phyloP scores from a whole-genome alignment of 2,888 invertebrate species.

The Drosophila seclusa region DNA sequence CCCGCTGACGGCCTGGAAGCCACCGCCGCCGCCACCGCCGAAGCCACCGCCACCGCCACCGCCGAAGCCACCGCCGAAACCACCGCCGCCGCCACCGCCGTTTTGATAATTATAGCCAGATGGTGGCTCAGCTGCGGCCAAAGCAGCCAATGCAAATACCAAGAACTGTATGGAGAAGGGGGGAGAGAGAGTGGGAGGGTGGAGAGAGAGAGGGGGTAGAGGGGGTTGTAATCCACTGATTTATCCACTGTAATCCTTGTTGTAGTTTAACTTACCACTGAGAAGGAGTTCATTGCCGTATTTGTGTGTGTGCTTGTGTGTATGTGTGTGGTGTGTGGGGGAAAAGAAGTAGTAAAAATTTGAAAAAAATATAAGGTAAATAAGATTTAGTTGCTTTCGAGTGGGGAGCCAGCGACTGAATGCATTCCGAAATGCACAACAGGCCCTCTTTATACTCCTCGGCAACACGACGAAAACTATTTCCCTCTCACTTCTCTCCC shows the following conservation, averaged over 20 bases:
- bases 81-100: slow-evolving; percentile 85
- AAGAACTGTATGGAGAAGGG: slow-evolving; percentile 88
- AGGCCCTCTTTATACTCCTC: slow-evolving; percentile 84
- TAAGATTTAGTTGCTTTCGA: slow-evolving; percentile 84
- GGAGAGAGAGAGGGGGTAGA: neutral
- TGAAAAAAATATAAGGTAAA: slow-evolving; percentile 76
- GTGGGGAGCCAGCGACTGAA: slow-evolving; percentile 85
- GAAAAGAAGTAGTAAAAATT: slow-evolving; percentile 82
- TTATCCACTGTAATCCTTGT: slow-evolving; percentile 28
- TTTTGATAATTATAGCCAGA: slow-evolving; percentile 91
- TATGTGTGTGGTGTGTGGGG: slow-evolving; percentile 80
- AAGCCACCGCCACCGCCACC: slow-evolving; percentile 84
- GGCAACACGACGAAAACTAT: slow-evolving; percentile 24
- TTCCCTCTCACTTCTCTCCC: neutral
- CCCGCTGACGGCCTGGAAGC: slow-evolving; percentile 91
- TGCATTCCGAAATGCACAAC: slow-evolving; percentile 83
- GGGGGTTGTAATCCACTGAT: slow-evolving; percentile 34
- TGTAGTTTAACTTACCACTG: slow-evolving; percentile 84
- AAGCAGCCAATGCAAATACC: slow-evolving; percentile 92
- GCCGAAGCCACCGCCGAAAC: slow-evolving; percentile 85
- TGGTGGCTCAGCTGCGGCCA: slow-evolving; percentile 91
- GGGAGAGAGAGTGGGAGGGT: neutral
- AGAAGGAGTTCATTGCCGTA: slow-evolving; percentile 86
- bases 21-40: slow-evolving; percentile 87
- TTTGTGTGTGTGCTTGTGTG: slow-evolving; percentile 65